phyloP scores from a whole-genome alignment of 1,140 invertebrate species.

The Yoshiicerus persimilis region DNA sequence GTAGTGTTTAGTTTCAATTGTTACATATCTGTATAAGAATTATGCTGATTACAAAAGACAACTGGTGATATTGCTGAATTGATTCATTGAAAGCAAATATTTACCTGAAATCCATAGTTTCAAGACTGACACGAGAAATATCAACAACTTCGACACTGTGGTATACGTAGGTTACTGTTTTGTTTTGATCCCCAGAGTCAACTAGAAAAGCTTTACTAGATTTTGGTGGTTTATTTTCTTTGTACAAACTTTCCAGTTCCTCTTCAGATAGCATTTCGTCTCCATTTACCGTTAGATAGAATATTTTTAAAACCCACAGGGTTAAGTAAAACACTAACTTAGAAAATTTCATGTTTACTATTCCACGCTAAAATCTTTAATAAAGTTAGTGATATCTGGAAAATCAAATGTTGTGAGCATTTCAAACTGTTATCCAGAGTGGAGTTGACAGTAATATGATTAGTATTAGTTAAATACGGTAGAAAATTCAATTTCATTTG shows the following conservation, averaged over 20 bases:
- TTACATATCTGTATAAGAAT: no score
- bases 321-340: not conserved
- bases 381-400: not conserved
- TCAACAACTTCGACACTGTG: slow-evolving; percentile 31
- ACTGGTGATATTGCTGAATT: no score
- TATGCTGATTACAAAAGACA: no score
- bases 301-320: not conserved
- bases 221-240: not conserved
- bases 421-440: not conserved
- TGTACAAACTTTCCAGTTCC: not conserved
- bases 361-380: not conserved
- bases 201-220: not conserved
- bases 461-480: not conserved
- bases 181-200: not conserved
- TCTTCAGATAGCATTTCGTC: not conserved
- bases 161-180: not conserved
- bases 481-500: not conserved
- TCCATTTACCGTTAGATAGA: not conserved
- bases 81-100: no score
- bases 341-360: not conserved
- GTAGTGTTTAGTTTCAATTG: no score
- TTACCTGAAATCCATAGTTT: slow-evolving; percentile 72
- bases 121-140: slow-evolving; percentile 64
- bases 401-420: not conserved
- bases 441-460: no score